These are phyloP conservation scores for Fringilla coelebs DNA, from an alignment of 2,797 vertebrate genomes.

Conservation along the genomic window DNA sequence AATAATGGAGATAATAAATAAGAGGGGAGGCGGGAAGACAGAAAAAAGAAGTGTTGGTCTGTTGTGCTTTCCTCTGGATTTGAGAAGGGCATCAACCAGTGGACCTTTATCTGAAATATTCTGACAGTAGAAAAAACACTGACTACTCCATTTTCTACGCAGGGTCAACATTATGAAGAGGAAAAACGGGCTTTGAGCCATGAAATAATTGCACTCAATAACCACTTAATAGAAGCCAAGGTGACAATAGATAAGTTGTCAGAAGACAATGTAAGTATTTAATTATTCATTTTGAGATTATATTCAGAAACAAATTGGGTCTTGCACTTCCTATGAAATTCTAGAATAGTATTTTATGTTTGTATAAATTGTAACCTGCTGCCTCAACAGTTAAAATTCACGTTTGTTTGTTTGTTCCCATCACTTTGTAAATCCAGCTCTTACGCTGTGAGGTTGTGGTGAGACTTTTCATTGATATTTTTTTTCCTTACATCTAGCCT, in stretches of 20 bases:
- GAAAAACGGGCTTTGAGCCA: slow-evolving; percentile 92
- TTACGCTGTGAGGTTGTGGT: not conserved
- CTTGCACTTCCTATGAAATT: not conserved
- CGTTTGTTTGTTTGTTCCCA: not conserved
- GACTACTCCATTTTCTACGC: slow-evolving; percentile 24
- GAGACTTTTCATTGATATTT: not conserved
- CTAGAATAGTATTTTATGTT: not conserved
- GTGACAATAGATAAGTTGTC: slow-evolving; percentile 94
- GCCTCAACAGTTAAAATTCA: not conserved
- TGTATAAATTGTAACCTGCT: not conserved
- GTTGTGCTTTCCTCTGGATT: not conserved
- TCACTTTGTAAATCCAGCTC: not conserved
- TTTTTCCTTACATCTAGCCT: not conserved
- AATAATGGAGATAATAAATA: not conserved
- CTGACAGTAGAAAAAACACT: not conserved
- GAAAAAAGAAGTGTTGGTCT: not conserved
- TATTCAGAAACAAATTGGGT: not conserved
- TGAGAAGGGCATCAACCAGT: not conserved
- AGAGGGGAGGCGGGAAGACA: rapidly evolving
- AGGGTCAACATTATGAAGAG: slow-evolving; percentile 94
- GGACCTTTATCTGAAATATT: not conserved
- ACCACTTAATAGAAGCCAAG: slow-evolving; percentile 95
- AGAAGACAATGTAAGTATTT: slow-evolving; percentile 92
- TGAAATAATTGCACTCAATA: slow-evolving; percentile 95
- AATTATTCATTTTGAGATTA: not conserved